phyloP scores from a whole-genome alignment of 2,113 vertebrate genomes.

The Boulengeromyrus knoepffleri region DNA sequence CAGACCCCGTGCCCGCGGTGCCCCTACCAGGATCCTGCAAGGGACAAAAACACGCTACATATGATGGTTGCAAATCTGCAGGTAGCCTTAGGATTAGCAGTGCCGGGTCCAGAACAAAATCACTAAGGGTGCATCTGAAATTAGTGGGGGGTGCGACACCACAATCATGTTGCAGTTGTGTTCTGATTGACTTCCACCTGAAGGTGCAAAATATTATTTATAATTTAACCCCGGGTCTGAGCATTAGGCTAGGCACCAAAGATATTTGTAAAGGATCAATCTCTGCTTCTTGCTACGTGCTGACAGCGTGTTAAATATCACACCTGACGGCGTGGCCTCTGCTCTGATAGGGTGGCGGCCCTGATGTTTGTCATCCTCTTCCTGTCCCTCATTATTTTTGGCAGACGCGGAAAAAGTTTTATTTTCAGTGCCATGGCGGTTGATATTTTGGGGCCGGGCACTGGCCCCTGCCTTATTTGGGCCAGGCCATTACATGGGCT shows the following conservation, averaged over 20 bases:
- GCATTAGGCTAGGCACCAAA: not conserved
- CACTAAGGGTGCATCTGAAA: not conserved
- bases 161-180: not conserved
- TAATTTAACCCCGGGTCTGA: not conserved
- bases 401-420: slow-evolving; percentile 32
- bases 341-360: not conserved
- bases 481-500: slow-evolving; percentile 48
- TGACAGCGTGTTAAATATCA: not conserved
- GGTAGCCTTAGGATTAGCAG: not conserved
- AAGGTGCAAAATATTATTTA: not conserved
- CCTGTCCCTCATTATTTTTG: slow-evolving; percentile 5
- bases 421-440: slow-evolving; percentile 43
- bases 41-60: not conserved
- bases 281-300: not conserved
- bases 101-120: not conserved
- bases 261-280: not conserved
- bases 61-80: not conserved
- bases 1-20: slow-evolving; percentile 71
- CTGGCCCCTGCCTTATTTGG: slow-evolving; percentile 60
- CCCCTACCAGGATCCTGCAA: slow-evolving; percentile 80
- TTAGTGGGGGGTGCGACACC: not conserved
- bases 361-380: not conserved
- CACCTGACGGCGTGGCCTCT: not conserved
- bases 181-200: not conserved
- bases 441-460: slow-evolving; percentile 55